These are phyloP conservation scores for Terrapene triunguis DNA, from an alignment of 2,113 vertebrate species.

Conservation along the genomic window DNA sequence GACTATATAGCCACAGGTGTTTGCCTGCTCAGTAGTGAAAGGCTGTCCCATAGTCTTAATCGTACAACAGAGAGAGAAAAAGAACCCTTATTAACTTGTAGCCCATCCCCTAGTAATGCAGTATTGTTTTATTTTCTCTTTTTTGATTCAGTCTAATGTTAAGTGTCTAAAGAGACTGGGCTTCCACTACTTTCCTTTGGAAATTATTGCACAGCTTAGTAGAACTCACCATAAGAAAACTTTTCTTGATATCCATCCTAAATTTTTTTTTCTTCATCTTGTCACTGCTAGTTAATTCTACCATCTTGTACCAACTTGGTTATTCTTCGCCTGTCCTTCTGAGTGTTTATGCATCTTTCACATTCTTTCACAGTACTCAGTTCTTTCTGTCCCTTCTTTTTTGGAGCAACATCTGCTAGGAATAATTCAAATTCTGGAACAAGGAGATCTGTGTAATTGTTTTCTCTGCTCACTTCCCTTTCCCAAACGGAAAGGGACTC, in stretches of 20 bases:
- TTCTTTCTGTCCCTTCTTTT: not conserved
- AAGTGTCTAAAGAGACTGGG: fast-evolving
- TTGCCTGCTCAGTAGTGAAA: not conserved
- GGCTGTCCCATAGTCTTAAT: not conserved
- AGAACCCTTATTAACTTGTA: not conserved
- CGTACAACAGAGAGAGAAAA: not conserved
- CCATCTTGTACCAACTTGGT: not conserved
- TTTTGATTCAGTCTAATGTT: fast-evolving
- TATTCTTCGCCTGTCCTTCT: not conserved
- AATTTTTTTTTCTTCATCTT: not conserved
- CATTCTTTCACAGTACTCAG: not conserved
- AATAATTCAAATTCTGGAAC: not conserved
- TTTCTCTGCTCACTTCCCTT: not conserved
- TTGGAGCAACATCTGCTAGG: not conserved
- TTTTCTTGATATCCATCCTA: not conserved
- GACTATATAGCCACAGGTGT: not conserved
- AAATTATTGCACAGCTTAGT: not conserved
- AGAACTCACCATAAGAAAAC: not conserved
- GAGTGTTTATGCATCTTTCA: not conserved
- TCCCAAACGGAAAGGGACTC: not conserved
- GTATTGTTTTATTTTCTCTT: not conserved
- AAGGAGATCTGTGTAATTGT: not conserved
- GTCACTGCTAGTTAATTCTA: not conserved
- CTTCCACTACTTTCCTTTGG: not conserved
- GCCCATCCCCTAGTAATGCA: not conserved